Base-by-base conservation (phyloP, 2,888 invertebrate genomes). In the Acanthococcus lagerstroemiae region DNA sequence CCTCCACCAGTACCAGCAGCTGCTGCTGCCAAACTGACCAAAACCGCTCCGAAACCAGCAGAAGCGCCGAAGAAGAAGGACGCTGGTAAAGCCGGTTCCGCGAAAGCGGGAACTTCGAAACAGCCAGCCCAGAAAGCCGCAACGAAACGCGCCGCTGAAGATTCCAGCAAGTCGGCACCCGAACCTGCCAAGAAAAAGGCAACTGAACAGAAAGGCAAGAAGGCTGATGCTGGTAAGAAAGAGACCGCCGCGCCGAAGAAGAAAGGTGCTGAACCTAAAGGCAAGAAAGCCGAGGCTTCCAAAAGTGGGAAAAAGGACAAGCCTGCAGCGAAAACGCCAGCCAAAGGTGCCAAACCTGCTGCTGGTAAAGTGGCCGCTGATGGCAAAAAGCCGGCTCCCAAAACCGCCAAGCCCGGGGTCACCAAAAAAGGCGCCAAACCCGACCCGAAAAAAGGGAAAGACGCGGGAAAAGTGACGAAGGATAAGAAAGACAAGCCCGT, bases 11-110 rank as follows among this genome's bases (percentile, higher is more conserved):
- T 68, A 22, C 67, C 69, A 54, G 65, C 70, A 46, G 76, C 79
- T 37, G 75, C 78, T 3, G 77, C 77, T 56, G 74, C 80, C 72
- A 79, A 78, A 69, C 79, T 82, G 70, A 73, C 77, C 60, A 72
- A 78, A 25, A 75, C 79, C n/a, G 69, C 76, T 6, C 71, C 77
- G 0, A 75, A 77, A 26, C 74, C 77, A 17, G 74, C 76, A 1
- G 74, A 75, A 25, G 71, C 74, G 1, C 71, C 75, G 4, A 74
- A 73, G 12, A 83, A 80, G 75, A 74, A 72, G 12, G 69, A 69
- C 25, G 77, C 78, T n/a, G n/a, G n/a, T n/a, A n/a, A n/a, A n/a
- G n/a, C n/a, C 46, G 77, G 76, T 24, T 69, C 72, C 21, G 71
- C 79, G n/a, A 77, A 77, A 15, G 75, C 78, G 4, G 72, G 73